phyloP scores from a whole-genome alignment of 2,797 vertebrate species.

The Hippocampus kuda region DNA sequence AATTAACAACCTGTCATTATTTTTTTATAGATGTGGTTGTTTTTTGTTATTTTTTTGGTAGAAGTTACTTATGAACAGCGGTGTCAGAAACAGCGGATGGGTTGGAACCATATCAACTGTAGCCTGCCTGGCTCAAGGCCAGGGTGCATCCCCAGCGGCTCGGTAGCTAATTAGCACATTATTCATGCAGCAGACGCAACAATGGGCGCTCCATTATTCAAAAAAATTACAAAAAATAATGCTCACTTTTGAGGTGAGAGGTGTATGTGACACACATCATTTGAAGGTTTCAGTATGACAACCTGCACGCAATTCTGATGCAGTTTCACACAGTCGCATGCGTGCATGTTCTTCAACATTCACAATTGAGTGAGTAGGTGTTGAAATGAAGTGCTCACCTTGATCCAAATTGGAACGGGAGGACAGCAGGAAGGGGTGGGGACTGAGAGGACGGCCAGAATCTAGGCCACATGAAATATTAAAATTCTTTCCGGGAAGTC shows the following conservation, averaged over 20 bases:
- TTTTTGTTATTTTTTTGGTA: slow-evolving; percentile 3
- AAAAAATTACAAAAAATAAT: not conserved
- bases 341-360: not conserved
- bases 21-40: not conserved
- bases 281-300: not conserved
- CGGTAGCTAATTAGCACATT: not conserved
- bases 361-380: not conserved
- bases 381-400: not conserved
- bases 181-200: not conserved
- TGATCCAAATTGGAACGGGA: not conserved
- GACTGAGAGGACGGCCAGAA: slow-evolving; percentile 28
- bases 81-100: slow-evolving; percentile 14
- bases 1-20: slow-evolving; percentile 18
- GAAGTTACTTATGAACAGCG: slow-evolving; percentile 23
- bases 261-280: not conserved
- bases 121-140: slow-evolving; percentile 1
- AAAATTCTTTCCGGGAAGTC: slow-evolving; percentile 60
- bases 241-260: not conserved
- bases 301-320: not conserved
- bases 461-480: slow-evolving; percentile 75
- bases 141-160: slow-evolving; percentile 1
- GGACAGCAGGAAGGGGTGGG: not conserved
- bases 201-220: not conserved
- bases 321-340: not conserved
- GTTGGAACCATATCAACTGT: slow-evolving; percentile 2